Evolutionary conservation across 2,797 vertebrate species (phyloP).

Genomic region (Echeneis naucrates): DNA sequence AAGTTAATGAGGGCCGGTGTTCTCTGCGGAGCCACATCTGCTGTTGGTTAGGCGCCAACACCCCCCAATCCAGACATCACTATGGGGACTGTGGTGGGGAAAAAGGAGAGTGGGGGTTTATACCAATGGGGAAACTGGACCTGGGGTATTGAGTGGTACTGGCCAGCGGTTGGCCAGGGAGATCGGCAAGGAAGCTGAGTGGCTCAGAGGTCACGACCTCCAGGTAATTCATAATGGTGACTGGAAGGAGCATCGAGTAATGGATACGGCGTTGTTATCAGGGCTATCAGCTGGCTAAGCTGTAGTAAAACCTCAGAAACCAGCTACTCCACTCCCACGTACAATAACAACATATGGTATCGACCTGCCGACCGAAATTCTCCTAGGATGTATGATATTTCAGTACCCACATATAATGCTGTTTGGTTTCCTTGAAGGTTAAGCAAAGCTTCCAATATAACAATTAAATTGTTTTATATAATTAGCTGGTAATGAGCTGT

Average conservation of each 20-base stretch:
- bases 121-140: conserved; percentile 77
- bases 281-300: conserved; percentile 75
- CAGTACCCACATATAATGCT: conserved; percentile 14
- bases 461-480: conserved; percentile 47
- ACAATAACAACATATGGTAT: conserved; percentile 58
- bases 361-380: conserved; percentile 33
- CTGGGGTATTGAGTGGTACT: conserved; percentile 79
- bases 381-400: conserved; percentile 50
- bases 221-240: conserved; percentile 68
- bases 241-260: conserved; percentile 69
- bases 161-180: conserved; percentile 67
- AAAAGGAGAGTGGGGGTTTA: conserved; percentile 47
- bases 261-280: conserved; percentile 70
- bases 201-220: conserved; percentile 72
- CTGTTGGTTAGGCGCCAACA: conserved; percentile 87
- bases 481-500: conserved; percentile 67
- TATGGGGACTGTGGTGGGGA: conserved; percentile 60
- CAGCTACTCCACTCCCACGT: conserved; percentile 51
- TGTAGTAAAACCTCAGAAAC: conserved; percentile 68
- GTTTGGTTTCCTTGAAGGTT: conserved; percentile 40
- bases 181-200: conserved; percentile 57
- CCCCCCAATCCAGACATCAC: conserved; percentile 69
- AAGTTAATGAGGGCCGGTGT: conserved; percentile 84
- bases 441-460: conserved; percentile 47
- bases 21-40: conserved; percentile 87